Base-by-base conservation (phyloP, 2,113 vertebrate genomes). In the Forbesichthys papilliferus region DNA sequence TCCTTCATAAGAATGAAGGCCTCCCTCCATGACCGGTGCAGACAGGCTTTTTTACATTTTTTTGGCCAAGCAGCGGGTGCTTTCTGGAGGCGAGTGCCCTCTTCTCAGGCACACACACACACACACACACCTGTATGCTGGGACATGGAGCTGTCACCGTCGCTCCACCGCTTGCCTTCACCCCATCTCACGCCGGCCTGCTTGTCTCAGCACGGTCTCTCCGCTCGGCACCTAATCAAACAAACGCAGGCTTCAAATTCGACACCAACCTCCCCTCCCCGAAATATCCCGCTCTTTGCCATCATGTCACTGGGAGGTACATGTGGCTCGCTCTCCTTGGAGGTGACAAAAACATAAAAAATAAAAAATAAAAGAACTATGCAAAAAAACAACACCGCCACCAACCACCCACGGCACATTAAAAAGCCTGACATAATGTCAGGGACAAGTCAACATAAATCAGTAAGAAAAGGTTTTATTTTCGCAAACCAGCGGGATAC, bases 1-100 rank as follows among this genome's bases (percentile, higher is more conserved):
- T 91, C 90, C 89, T 88, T 90, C 87, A 87, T 81, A 87, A 57
- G 85, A 89, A 85, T 82, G 80, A 80, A 81, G 81, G 64, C 83
- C 71, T 73, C 70, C 76, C 75, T 79, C 80, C 75, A 78, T 81
- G 73, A 84, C 83, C 74, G 83, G 80, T 78, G 79, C 73, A 73
- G 88, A 83, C 84, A 69, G 75, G 27, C 27, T 27, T 27, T 27
- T 27, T 27, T 27, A 2, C 0, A 4, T 42, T 5, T 42, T 42
- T 42, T 42, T 79, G 61, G 75, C 79, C 68, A 61, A 71, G 72
- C 83, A 68, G 72, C 47, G 51, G 82, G 73, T 71, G 27, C 13
- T 77, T 70, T 69, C 71, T 79, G 78, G 73, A 77, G 52, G 48
- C 48, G 61, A 52, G 61, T 11, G 47, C 72, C 7, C 69, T 27